Evolutionary conservation across 2,797 vertebrate genomes (phyloP), one percentile per base, ranked within the genome.

Genomic region (Catostomus latipinnis): DNA sequence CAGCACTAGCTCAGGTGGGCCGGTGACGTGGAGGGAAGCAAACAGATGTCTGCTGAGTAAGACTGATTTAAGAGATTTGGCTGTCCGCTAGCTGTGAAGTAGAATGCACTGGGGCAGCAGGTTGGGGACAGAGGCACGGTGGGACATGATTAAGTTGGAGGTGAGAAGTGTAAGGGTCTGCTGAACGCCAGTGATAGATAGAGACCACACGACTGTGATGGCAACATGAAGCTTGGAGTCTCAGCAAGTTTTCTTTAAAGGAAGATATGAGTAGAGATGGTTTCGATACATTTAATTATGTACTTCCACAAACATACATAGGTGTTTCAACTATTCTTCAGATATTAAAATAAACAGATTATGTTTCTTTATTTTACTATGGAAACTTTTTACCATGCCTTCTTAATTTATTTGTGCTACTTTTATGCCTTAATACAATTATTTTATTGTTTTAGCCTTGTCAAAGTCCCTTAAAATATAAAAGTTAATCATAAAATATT

Each of bases 21-120:
- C 16, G 54, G 54, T 58, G 45, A 72, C 45, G 76, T 56, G 57
- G 73, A 61, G 63, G 61, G 80, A 76, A 71, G 60, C 74, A 74
- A 34, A 57, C 84, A 84, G 84, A 82, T 87, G 87, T 81, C 83
- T 80, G 65, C 84, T 85, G 86, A 86, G 83, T 86, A 87, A 88
- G 84, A 88, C 82, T 61, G 81, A 89, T 85, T 72, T 74, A 10
- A 12, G 76, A 76, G 80, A 78, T 62, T 53, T 6, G 1, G 52
- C 78, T 77, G 73, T 83, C 82, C 13, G 78, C 79, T 76, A 58
- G 53, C 66, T 79, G 80, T 78, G 77, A 84, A 54, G 74, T 63
- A 78, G 63, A 76, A 78, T 78, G 69, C 14, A 9, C 1, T 1
- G 22, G 72, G 72, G 69, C 72, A 81, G 72, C 65, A 49, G 71